Evolutionary conservation across 2,888 invertebrate species (phyloP).

Genomic region (Eristalis arbustorum): DNA sequence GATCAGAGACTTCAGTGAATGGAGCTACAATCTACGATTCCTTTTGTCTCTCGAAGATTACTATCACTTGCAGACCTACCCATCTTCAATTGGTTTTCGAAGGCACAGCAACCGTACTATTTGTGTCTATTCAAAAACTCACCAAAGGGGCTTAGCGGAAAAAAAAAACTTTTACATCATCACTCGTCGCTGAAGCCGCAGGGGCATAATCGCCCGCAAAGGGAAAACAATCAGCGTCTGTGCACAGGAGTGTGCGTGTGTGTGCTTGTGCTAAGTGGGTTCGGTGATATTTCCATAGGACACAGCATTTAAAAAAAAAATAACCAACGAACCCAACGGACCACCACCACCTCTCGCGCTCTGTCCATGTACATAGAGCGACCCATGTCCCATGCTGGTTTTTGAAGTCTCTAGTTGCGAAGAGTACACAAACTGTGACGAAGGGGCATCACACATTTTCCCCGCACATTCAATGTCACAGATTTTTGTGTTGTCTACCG

Average conservation of each 20-base stretch:
- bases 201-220: slow-evolving; percentile 24
- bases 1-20: not conserved
- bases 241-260: slow-evolving; percentile 22
- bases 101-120: not conserved
- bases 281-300: slow-evolving; percentile 62
- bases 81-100: not conserved
- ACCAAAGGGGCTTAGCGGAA: not conserved
- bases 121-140: not conserved
- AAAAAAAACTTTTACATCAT: not conserved
- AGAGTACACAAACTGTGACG: slow-evolving; percentile 14
- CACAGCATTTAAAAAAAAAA: slow-evolving; percentile 10
- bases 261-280: not conserved
- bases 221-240: slow-evolving; percentile 26
- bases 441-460: slow-evolving; percentile 38
- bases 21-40: not conserved
- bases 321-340: slow-evolving; percentile 30
- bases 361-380: slow-evolving; percentile 12
- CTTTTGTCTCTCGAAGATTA: too few relatives aligned
- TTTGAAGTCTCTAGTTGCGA: slow-evolving; percentile 33
- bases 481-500: slow-evolving; percentile 27
- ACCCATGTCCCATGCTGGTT: slow-evolving; percentile 21
- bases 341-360: slow-evolving; percentile 25
- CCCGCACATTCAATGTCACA: slow-evolving; percentile 62
- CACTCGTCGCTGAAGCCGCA: not conserved
- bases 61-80: not conserved